phyloP scores from a whole-genome alignment of 2,113 vertebrate species.

The Crotalus horridus region DNA sequence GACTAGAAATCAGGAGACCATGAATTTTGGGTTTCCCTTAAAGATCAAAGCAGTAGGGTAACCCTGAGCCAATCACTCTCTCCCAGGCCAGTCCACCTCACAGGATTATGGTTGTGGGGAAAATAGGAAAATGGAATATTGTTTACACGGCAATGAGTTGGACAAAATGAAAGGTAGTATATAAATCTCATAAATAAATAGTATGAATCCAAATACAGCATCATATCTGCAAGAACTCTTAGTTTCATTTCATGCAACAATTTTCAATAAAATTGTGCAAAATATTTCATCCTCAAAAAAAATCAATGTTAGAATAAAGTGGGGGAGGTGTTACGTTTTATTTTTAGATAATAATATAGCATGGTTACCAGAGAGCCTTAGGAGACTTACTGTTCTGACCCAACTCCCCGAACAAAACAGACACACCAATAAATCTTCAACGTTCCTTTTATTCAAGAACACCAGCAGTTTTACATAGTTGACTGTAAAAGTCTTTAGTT shows the following conservation, averaged over 20 bases:
- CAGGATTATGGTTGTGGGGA: neutral
- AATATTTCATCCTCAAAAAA: neutral
- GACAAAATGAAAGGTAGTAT: neutral
- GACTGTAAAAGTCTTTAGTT: no score
- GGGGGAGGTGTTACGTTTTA: neutral
- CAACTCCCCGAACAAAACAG: no score
- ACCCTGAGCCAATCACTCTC: neutral
- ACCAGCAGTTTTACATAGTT: no score
- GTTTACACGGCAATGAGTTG: neutral
- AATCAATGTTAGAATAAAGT: neutral
- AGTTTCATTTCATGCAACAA: neutral
- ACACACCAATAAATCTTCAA: no score
- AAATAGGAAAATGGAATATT: neutral
- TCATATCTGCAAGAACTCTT: neutral
- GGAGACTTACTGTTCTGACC: neutral
- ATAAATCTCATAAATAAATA: neutral
- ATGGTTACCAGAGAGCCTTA: neutral
- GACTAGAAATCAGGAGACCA: neutral
- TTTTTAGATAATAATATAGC: neutral
- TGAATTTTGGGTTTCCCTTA: neutral
- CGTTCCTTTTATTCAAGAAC: no score
- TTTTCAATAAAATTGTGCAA: neutral
- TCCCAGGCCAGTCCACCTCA: neutral
- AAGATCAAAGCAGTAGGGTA: neutral
- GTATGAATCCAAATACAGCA: neutral